Evolutionary conservation across 2,888 invertebrate species (phyloP), one percentile per base, ranked within the genome.

Genomic region (Eupithecia inturbata): DNA sequence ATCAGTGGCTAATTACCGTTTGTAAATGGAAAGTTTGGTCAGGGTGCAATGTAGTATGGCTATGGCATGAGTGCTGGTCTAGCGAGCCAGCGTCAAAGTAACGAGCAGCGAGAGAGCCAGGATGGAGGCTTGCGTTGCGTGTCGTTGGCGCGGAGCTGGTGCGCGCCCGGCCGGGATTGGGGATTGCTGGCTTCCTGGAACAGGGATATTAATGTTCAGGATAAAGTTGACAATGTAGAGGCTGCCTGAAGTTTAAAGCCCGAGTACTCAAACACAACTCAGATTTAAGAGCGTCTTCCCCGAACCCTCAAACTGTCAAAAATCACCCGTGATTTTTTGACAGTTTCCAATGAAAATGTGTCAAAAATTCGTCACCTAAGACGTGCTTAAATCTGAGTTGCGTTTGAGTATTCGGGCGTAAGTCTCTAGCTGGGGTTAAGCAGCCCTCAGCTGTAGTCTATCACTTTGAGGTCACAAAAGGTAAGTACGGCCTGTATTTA

Each of bases 151-250:
- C 96, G 96, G 87, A 98, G 92, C 89, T 97, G 97, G 91, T 97
- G 97, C 70, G 95, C 95, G 81, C 97, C 97, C 78, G 96, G 96
- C 90, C 97, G 85, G 53, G 87, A 97, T 62, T 88, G 97, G 82
- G 98, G 98, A 95, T 98, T 98, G 87, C 97, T 98, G 86, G 98
- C 98, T 95, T 98, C 98, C 98, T 98, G 87, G 31, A 81, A 66
- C 36, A 66, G 22, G 26, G 26, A 57, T 9, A 26, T 14, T 12
- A 26, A 26, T 7, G 12, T 57, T 57, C 1, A 26, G 12, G 22
- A 22, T 22, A 57, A 9, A 12, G 12, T 57, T 22, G 22, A 22
- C 53, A 45, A n/a, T 45, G n/a, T n/a, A 7, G n/a, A 45, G 45
- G 45, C 45, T 45, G 41, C 16, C 41, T 41, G 45, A 45, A 45